phyloP scores from a whole-genome alignment of 2,888 invertebrate genomes.

The Mythimna albipuncta region DNA sequence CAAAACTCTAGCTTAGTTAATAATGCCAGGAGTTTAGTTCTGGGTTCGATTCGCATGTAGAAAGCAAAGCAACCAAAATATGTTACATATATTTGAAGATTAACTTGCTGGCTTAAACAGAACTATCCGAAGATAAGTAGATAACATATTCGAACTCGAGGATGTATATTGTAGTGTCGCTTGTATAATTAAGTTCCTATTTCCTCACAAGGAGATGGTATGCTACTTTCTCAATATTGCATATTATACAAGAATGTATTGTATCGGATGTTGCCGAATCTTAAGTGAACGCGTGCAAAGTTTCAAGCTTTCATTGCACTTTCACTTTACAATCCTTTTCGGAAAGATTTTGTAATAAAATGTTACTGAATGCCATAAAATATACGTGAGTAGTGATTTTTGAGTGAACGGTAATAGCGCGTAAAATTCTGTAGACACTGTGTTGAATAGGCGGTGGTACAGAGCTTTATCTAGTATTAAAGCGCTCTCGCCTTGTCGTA shows the following conservation, averaged over 20 bases:
- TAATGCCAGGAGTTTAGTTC: slow-evolving; percentile 1
- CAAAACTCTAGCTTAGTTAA: neutral
- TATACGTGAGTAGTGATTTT: neutral
- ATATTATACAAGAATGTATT: slow-evolving; percentile 35
- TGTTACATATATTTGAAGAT: too few relatives aligned
- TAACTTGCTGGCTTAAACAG: neutral
- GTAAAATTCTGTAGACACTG: slow-evolving; percentile 11
- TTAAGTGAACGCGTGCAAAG: slow-evolving; percentile 10
- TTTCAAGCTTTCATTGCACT: slow-evolving; percentile 43
- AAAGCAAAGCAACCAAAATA: neutral
- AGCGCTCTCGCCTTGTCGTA: neutral
- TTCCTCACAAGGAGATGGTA: slow-evolving; percentile 40
- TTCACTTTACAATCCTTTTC: slow-evolving; percentile 45
- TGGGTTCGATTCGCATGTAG: neutral
- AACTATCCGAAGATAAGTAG: neutral
- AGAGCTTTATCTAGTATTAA: slow-evolving; percentile 1
- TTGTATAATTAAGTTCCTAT: slow-evolving; percentile 31
- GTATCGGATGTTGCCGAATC: slow-evolving; percentile 13
- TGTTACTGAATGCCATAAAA: slow-evolving; percentile 7
- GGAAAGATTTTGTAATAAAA: slow-evolving; percentile 29
- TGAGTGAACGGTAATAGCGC: neutral
- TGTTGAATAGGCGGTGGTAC: neutral
- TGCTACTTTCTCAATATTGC: slow-evolving; percentile 35
- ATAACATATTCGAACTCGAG: slow-evolving; percentile 1
- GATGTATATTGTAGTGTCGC: neutral